phyloP scores from a whole-genome alignment of 1,140 invertebrate species.

The Bombus impatiens region DNA sequence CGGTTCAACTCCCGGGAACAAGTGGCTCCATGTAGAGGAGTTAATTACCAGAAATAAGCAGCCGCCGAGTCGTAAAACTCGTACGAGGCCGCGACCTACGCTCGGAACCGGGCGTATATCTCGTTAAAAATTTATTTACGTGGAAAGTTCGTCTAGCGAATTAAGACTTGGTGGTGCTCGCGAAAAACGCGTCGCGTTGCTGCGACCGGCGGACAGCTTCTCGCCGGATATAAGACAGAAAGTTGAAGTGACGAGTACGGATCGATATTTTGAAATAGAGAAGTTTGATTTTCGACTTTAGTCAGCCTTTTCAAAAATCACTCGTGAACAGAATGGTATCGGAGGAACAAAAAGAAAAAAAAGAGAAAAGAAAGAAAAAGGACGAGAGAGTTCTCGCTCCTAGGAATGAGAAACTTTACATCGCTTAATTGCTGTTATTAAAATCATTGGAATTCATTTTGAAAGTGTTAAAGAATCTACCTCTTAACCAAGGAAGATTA shows the following conservation, averaged over 20 bases:
- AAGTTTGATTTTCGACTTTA: background rate
- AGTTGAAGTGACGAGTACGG: background rate
- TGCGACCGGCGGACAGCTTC: too few species aligned
- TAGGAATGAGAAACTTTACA: background rate
- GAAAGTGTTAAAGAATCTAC: background rate
- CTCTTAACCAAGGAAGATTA: background rate
- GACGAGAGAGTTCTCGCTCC: too few species aligned
- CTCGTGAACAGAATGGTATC: background rate
- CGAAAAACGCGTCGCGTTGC: background rate
- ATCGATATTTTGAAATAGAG: background rate
- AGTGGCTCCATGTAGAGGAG: conserved; percentile 41
- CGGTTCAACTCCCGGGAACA: conserved; percentile 52
- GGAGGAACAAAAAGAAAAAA: too few species aligned
- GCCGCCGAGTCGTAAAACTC: conserved; percentile 44
- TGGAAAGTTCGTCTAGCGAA: conserved; percentile 23
- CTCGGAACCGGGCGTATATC: conserved; percentile 9
- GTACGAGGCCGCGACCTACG: background rate
- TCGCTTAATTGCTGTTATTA: background rate
- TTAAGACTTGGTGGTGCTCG: background rate
- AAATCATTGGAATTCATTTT: background rate
- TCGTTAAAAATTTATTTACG: conserved; percentile 53
- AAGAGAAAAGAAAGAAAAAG: too few species aligned
- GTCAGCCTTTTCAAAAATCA: background rate
- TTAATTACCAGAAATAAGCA: conserved; percentile 55
- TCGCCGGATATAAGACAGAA: background rate